Conservation (phyloP, 2,113 vertebrate genomes). For the Pterocles orientalis region DNA sequence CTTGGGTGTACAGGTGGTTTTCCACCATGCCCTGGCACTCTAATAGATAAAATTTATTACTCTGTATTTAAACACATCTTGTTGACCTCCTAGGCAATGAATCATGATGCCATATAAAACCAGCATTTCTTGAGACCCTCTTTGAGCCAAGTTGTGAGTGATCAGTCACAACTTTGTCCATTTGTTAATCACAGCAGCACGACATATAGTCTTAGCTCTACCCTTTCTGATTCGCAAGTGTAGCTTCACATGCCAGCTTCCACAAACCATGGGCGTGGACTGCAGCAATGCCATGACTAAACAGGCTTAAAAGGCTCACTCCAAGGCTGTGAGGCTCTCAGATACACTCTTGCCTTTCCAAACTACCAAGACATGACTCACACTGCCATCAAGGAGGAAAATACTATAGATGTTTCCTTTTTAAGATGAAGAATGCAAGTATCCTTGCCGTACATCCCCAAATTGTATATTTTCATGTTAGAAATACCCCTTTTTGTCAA, state of each 20-base stretch:
- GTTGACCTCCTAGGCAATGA: background rate
- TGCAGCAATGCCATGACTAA: background rate
- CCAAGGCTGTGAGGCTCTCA: background rate
- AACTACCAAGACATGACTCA: background rate
- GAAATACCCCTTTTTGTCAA: background rate
- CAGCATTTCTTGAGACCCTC: rapidly evolving
- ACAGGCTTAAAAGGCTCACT: background rate
- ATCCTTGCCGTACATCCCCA: background rate
- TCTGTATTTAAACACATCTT: background rate
- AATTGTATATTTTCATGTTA: background rate
- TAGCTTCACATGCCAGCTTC: background rate
- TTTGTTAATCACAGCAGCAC: background rate
- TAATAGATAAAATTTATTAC: background rate
- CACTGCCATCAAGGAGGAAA: background rate
- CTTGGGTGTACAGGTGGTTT: background rate
- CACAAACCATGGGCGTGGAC: background rate
- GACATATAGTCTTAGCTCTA: background rate
- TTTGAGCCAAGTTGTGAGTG: rapidly evolving
- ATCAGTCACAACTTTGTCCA: background rate
- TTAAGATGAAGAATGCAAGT: background rate
- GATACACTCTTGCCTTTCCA: background rate
- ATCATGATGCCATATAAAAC: background rate
- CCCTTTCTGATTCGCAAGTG: background rate
- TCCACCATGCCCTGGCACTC: background rate
- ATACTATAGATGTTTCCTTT: background rate